phyloP scores from a whole-genome alignment of 2,888 invertebrate species.

The Melanargia galathea region DNA sequence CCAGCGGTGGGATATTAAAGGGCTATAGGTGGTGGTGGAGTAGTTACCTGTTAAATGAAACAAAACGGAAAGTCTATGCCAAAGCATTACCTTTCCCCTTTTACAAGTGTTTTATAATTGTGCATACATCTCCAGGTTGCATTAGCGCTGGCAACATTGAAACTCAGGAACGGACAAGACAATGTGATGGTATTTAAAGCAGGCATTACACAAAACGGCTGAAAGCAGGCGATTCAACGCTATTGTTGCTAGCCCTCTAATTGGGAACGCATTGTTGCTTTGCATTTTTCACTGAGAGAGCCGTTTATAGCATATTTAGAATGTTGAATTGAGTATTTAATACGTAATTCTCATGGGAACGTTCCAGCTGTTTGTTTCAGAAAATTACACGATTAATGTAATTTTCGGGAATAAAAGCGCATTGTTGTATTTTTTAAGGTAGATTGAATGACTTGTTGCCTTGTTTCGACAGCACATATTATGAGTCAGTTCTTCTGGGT shows the following conservation, averaged over 20 bases:
- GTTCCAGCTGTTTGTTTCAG: no score
- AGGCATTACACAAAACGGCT: conserved; percentile 15
- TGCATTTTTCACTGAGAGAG: conserved; percentile 3
- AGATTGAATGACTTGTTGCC: no score
- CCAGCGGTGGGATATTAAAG: no score
- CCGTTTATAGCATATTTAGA: neutral
- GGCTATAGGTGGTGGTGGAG: no score
- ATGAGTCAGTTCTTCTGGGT: no score
- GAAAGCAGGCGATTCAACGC: conserved; percentile 22
- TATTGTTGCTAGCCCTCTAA: conserved; percentile 27
- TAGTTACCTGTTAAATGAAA: no score
- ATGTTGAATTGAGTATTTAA: neutral
- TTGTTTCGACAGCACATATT: no score
- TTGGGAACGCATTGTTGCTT: conserved; percentile 23
- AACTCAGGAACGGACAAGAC: conserved; percentile 21
- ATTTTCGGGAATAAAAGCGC: no score
- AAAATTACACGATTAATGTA: no score
- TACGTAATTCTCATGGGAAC: no score
- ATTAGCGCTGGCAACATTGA: conserved; percentile 18
- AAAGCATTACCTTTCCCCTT: neutral
- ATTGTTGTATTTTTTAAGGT: no score
- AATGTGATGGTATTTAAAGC: conserved; percentile 21
- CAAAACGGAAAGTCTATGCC: neutral
- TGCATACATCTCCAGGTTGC: conserved; percentile 29
- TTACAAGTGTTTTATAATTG: conserved; percentile 18